These are phyloP conservation scores for Chrysolina oricalcia DNA, from an alignment of 2,888 invertebrate genomes.

Conservation along the genomic window DNA sequence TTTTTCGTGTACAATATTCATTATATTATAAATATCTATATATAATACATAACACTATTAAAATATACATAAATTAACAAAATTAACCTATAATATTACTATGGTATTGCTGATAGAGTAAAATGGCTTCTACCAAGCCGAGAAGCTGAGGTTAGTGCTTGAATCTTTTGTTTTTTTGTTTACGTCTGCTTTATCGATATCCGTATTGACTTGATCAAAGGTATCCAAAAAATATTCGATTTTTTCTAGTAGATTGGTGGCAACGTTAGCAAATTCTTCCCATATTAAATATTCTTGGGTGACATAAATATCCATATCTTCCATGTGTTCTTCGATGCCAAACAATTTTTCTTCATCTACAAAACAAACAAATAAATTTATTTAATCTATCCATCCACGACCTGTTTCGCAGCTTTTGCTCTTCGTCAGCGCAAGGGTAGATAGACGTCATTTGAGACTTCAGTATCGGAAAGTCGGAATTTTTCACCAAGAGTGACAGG, in stretches of 20 bases:
- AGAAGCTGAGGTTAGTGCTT: constrained; percentile 68
- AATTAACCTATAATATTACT: constrained; percentile 14
- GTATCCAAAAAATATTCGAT: constrained; percentile 73
- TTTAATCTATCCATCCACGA: not conserved
- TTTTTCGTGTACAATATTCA: constrained; percentile 12
- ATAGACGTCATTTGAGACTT: too few relatives aligned
- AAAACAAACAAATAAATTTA: constrained; percentile 44
- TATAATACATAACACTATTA: constrained; percentile 41
- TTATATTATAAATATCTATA: constrained; percentile 40
- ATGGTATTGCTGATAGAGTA: not conserved
- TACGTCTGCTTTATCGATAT: constrained; percentile 52
- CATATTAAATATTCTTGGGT: constrained; percentile 74
- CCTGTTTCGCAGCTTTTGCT: not conserved
- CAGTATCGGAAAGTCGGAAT: too few relatives aligned
- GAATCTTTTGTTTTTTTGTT: constrained; percentile 60
- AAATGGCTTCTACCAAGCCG: constrained; percentile 66
- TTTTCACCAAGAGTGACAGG: too few relatives aligned
- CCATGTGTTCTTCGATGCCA: constrained; percentile 70
- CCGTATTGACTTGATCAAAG: constrained; percentile 65
- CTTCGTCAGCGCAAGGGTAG: too few relatives aligned
- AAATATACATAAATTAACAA: constrained; percentile 37
- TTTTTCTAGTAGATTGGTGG: constrained; percentile 82
- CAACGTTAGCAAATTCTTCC: constrained; percentile 85
- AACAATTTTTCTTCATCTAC: constrained; percentile 77
- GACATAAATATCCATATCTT: constrained; percentile 66